Conservation (phyloP, 2,888 invertebrate species). For the Mimachlamys varia region DNA sequence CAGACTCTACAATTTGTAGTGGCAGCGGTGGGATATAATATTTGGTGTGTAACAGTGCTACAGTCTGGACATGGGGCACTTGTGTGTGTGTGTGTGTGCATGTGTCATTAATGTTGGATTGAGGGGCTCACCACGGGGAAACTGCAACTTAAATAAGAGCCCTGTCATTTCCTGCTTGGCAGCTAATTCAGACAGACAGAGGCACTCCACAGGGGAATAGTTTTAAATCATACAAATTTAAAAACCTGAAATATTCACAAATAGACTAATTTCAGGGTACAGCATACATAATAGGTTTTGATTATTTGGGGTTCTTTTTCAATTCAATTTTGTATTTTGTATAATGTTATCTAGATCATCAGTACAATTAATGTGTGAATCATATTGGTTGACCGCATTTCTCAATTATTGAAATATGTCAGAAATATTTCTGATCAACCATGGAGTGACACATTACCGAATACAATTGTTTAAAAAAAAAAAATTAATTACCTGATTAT, state of each 20-base stretch:
- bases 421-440: no score
- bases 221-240: not conserved
- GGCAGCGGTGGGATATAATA: not conserved
- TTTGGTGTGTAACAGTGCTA: not conserved
- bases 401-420: no score
- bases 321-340: no score
- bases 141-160: not conserved
- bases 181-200: not conserved
- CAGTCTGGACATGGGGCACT: constrained; percentile 29
- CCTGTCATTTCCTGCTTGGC: not conserved
- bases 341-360: no score
- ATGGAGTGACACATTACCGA: no score
- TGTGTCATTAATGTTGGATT: constrained; percentile 23
- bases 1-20: not conserved
- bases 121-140: not conserved
- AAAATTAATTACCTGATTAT: not conserved
- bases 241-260: not conserved
- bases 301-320: no score
- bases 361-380: no score
- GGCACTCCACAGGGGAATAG: not conserved
- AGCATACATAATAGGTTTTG: no score
- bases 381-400: not conserved
- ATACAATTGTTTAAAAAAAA: not conserved
- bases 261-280: no score
- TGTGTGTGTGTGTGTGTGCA: constrained; percentile 32